Percentiles rank a stretch among this genome's conserved stretches.
phyloP scores from a whole-genome alignment of 2,797 vertebrate genomes.

The Strix occidentalis region DNA sequence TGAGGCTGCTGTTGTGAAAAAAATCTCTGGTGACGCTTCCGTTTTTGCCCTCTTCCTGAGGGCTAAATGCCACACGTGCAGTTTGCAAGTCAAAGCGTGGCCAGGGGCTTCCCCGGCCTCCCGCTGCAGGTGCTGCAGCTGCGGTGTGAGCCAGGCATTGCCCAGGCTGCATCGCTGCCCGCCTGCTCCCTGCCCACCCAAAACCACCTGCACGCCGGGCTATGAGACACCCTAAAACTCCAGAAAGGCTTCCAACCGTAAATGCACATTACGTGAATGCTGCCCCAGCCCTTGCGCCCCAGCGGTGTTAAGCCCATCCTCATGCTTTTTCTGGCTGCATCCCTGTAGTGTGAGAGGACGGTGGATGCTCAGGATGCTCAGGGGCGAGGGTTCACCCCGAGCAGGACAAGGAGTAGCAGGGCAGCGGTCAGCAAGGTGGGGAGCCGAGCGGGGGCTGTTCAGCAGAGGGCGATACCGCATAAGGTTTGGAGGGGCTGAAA shows the following conservation, averaged over 20 bases:
- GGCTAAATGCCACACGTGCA: background rate
- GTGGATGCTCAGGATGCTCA: background rate
- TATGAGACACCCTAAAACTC: background rate
- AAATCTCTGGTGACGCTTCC: background rate
- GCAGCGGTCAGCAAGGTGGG: rapidly evolving
- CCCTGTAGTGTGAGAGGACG: background rate
- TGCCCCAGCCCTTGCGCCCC: background rate
- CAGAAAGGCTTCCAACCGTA: background rate
- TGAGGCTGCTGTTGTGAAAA: background rate
- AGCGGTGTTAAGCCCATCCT: background rate
- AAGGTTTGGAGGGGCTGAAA: slow-evolving; percentile 6
- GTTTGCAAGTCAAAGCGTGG: background rate
- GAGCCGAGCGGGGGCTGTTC: background rate
- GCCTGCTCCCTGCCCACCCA: background rate
- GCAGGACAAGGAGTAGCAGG: background rate
- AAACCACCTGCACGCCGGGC: rapidly evolving
- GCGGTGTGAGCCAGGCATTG: rapidly evolving
- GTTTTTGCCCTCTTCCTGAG: background rate
- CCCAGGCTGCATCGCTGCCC: rapidly evolving
- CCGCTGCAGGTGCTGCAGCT: background rate
- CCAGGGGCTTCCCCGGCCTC: background rate
- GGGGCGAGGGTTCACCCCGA: background rate
- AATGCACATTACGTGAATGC: rapidly evolving
- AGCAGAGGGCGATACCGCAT: slow-evolving; percentile 9
- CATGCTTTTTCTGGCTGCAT: background rate